Evolutionary conservation across 2,797 vertebrate species (phyloP), one percentile per base, ranked within the genome.

Genomic region (Gallinago nigripennis): DNA sequence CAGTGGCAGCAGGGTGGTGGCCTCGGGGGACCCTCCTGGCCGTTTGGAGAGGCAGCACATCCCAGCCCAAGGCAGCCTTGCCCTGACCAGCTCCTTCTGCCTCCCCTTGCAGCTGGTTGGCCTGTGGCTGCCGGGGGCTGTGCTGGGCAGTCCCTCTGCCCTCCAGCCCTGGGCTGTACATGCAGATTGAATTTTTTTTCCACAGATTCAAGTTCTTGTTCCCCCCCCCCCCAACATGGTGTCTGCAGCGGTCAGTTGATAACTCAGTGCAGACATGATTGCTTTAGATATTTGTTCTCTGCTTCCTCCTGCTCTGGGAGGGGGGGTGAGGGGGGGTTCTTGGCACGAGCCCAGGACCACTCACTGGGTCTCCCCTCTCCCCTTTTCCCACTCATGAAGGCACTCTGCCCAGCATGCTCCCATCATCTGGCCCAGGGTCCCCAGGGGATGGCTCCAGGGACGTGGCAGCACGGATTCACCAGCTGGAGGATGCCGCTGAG

Each of bases 161-260:
- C 53, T 33, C n/a, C 72, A 57, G 37, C 17, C n/a, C 24, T 30
- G 35, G 3, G 28, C 51, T 58, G 31, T 7, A 71, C 37, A 35
- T 39, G 53, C 9, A 19, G 33, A 35, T 54, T 1, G 0, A 12
- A 39, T 39, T 43, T 63, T 68, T 75, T 45, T 50, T 63, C 41
- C 60, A 35, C 20, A 21, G 46, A 45, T 28, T 50, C 19, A 35
- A 68, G 64, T 58, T 45, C 81, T 53, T 68, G 16, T 39, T 3
- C 11, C 12, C 46, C 11, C 5, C 11, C 12, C 46, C 10, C 5
- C 4, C 27, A n/a, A 4, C 14, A 69, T 0, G 0, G 43, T 24
- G 17, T 24, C 64, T 35, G n/a, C n/a, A 58, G 58, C 1, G 1
- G n/a, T 23, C 54, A 80, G 39, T 15, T 56, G 51, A 46, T 27